Percentiles rank a stretch among this genome's conserved stretches.
phyloP scores from a whole-genome alignment of 2,888 invertebrate species.

The Hydriomena furcata region DNA sequence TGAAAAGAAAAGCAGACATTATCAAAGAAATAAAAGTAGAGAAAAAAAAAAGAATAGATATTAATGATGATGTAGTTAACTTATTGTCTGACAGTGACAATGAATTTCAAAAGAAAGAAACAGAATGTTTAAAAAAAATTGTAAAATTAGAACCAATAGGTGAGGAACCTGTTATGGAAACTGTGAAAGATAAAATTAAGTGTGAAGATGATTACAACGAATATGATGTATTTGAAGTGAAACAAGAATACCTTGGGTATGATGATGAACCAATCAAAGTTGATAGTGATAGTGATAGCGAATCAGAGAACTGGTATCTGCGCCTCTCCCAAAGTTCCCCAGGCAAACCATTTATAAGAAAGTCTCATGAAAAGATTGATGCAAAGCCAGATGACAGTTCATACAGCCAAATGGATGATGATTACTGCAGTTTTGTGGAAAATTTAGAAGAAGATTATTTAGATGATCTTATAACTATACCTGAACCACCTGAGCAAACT shows the following conservation, averaged over 20 bases:
- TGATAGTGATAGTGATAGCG: constrained; percentile 78
- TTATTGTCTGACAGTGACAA: constrained; percentile 61
- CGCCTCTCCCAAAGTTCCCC: constrained; percentile 81
- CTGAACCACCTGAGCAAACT: constrained; percentile 33
- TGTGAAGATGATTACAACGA: constrained; percentile 59
- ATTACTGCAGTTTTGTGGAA: constrained; percentile 33
- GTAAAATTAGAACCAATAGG: constrained; percentile 47
- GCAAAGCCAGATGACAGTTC: constrained; percentile 57
- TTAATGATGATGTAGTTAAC: constrained; percentile 43
- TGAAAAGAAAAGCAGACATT: constrained; percentile 56
- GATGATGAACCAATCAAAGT: constrained; percentile 66
- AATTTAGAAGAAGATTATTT: constrained; percentile 53
- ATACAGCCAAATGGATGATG: constrained; percentile 70
- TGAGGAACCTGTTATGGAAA: constrained; percentile 38
- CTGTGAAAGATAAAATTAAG: constrained; percentile 48
- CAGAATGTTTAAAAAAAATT: constrained; percentile 42
- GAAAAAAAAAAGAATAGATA: constrained; percentile 22
- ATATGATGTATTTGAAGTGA: constrained; percentile 68
- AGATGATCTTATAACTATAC: constrained; percentile 59
- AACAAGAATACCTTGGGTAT: constrained; percentile 67
- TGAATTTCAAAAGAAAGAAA: constrained; percentile 38
- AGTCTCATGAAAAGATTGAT: constrained; percentile 38
- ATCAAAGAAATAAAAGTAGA: constrained; percentile 33
- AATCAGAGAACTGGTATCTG: constrained; percentile 76
- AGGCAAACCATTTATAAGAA: constrained; percentile 60